These are phyloP conservation scores for Meles meles DNA, from an alignment of 2,113 vertebrate species.

Conservation along the genomic window DNA sequence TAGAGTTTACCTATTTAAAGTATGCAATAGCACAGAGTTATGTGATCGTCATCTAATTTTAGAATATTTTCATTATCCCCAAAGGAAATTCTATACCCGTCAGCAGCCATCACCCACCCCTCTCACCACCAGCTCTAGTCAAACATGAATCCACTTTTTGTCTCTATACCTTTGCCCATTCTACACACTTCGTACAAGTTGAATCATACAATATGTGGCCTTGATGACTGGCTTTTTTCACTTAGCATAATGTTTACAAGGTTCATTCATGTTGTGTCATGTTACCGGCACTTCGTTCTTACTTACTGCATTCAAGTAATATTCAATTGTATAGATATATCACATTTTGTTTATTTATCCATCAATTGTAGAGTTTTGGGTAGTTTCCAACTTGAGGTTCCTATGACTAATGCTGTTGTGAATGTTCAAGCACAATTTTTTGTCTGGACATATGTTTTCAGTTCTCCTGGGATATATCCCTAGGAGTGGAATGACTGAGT, in stretches of 20 bases:
- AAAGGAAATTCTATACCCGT: background rate
- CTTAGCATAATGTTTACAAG: background rate
- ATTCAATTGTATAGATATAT: background rate
- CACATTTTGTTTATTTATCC: background rate
- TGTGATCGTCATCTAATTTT: background rate
- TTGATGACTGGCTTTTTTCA: background rate
- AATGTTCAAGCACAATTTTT: background rate
- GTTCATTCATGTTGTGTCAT: background rate
- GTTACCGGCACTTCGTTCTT: background rate
- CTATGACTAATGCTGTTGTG: background rate
- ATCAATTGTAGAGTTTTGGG: background rate
- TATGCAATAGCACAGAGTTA: background rate
- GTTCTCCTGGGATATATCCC: background rate
- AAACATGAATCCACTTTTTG: background rate
- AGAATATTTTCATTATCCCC: background rate
- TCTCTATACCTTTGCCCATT: background rate
- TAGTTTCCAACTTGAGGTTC: background rate
- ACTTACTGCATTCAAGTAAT: background rate
- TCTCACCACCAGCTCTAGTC: background rate
- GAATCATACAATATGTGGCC: background rate
- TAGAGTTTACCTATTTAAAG: background rate
- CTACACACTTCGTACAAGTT: background rate
- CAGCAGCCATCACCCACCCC: background rate
- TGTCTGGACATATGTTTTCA: background rate
- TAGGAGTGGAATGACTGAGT: background rate